Percentiles rank a stretch among this genome's conserved stretches.
Conservation (phyloP, 1,140 invertebrate species). For the Cecropterus lyciades region DNA sequence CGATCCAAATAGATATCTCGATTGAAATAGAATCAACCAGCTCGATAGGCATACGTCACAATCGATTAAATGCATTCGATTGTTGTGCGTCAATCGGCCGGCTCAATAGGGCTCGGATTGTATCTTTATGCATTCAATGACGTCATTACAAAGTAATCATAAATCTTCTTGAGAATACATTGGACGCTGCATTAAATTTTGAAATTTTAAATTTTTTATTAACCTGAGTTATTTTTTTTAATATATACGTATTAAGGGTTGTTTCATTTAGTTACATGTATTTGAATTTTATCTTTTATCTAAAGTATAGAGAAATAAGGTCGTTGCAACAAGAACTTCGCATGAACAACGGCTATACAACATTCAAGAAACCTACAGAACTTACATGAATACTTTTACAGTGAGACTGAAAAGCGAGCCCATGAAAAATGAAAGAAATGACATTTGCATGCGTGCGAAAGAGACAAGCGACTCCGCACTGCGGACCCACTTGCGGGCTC, state of each 20-base stretch:
- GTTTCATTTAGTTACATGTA: too few relatives aligned
- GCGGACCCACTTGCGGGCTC: constrained; percentile 18
- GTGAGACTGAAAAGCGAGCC: constrained; percentile 8
- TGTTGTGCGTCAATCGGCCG: constrained; percentile 27
- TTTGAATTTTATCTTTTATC: too few relatives aligned
- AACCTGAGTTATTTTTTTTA: too few relatives aligned
- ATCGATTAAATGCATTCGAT: constrained; percentile 30
- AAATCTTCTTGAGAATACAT: too few relatives aligned
- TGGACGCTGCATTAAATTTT: too few relatives aligned
- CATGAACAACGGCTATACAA: not conserved
- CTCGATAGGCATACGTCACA: constrained; percentile 32
- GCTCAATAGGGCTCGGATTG: not conserved
- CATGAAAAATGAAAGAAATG: constrained; percentile 20
- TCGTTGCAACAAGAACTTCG: not conserved
- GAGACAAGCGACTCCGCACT: constrained; percentile 23
- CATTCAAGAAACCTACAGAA: constrained; percentile 4
- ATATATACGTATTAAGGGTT: too few relatives aligned
- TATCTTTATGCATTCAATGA: constrained; percentile 15
- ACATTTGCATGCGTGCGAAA: constrained; percentile 20
- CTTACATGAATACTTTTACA: constrained; percentile 8
- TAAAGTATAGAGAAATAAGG: too few relatives aligned
- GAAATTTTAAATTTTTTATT: too few relatives aligned
- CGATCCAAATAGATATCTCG: constrained; percentile 36
- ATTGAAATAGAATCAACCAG: constrained; percentile 33
- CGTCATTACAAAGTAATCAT: constrained; percentile 11